phyloP scores from a whole-genome alignment of 2,113 vertebrate species.

The Vulpes ferrilata region DNA sequence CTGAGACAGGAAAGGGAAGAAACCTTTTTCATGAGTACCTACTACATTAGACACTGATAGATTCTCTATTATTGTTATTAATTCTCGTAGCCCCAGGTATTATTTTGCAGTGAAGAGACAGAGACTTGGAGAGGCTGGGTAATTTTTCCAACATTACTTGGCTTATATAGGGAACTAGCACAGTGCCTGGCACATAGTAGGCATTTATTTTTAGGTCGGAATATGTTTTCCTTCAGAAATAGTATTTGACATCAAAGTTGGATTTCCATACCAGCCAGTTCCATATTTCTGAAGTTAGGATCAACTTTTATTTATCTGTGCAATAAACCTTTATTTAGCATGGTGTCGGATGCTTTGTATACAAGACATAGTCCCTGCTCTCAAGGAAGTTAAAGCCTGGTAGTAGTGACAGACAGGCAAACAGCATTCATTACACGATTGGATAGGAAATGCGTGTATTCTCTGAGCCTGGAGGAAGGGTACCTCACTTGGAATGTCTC shows the following conservation, averaged over 20 bases:
- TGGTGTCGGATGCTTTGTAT: neutral
- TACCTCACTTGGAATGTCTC: neutral
- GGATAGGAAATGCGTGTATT: neutral
- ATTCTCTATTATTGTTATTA: conserved; percentile 32
- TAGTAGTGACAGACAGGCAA: neutral
- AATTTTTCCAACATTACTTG: conserved; percentile 38
- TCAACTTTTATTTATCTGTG: neutral
- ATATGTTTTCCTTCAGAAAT: conserved; percentile 49
- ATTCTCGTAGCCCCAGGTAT: conserved; percentile 3
- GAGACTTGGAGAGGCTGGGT: neutral
- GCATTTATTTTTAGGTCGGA: conserved; percentile 38
- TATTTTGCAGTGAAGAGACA: conserved; percentile 49
- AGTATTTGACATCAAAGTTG: neutral
- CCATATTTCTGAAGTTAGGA: neutral
- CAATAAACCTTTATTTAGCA: neutral
- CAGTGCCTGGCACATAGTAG: neutral
- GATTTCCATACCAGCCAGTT: neutral
- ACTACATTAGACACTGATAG: neutral
- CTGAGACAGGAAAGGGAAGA: conserved; percentile 33
- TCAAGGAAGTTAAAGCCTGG: conserved; percentile 8
- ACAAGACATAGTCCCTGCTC: neutral
- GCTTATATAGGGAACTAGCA: neutral
- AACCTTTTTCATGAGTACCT: neutral
- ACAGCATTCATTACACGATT: neutral
- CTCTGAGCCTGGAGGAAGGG: neutral